Evolutionary conservation across 2,888 invertebrate species (phyloP).

Genomic region (Eupithecia abbreviata): DNA sequence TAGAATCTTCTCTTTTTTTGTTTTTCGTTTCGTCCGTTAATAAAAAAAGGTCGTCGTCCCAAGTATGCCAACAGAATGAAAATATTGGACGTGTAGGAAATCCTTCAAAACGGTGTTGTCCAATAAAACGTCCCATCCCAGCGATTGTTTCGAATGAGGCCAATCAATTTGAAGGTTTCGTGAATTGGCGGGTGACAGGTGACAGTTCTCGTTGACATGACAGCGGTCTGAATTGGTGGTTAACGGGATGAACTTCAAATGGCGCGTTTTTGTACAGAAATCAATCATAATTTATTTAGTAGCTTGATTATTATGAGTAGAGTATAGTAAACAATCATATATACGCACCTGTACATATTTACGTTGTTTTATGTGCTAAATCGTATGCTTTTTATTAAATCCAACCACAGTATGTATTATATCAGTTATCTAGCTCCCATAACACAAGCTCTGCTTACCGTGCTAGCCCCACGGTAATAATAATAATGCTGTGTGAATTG

Average conservation of each 20-base stretch:
- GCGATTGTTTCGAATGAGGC: conserved; percentile 45
- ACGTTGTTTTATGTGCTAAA: too few species aligned
- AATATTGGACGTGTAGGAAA: background rate
- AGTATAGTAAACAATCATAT: background rate
- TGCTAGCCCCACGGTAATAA: too few species aligned
- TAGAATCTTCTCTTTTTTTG: too few species aligned
- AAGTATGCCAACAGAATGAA: background rate
- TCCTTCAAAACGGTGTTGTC: background rate
- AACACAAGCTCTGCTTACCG: too few species aligned
- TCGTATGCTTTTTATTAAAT: too few species aligned
- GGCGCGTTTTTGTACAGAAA: background rate
- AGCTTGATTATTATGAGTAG: background rate
- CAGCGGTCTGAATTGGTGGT: conserved; percentile 22
- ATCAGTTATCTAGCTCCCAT: too few species aligned
- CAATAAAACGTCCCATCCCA: conserved; percentile 29
- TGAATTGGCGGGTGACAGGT: conserved; percentile 28
- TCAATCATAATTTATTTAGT: conserved; percentile 1
- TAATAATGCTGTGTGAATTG: too few species aligned
- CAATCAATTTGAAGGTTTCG: conserved; percentile 40
- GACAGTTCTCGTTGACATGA: conserved; percentile 27
- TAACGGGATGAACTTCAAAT: conserved; percentile 4
- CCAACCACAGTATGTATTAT: too few species aligned
- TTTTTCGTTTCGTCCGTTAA: too few species aligned
- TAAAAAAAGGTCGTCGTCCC: background rate
- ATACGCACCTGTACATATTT: too few species aligned